Percentiles rank a stretch among this genome's conserved stretches.
These are phyloP conservation scores for Hydrocynus forskahlii DNA, from an alignment of 2,797 vertebrate species.

Conservation along the genomic window DNA sequence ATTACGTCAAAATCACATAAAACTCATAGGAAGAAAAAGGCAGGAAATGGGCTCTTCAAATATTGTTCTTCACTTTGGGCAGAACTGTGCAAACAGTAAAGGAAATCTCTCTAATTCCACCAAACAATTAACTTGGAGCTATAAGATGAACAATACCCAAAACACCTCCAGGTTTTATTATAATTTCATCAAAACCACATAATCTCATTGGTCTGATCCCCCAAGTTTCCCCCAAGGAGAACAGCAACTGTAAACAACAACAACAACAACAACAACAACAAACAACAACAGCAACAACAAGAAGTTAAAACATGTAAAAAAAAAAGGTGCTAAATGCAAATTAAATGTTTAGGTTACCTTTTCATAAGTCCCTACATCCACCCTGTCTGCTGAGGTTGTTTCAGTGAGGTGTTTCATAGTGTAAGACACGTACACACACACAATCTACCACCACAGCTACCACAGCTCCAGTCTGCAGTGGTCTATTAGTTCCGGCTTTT, in stretches of 20 bases:
- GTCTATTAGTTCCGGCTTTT: constrained; percentile 22
- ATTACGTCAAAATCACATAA: background rate
- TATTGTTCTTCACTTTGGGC: no score
- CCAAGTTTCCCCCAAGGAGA: no score
- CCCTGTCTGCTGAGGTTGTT: background rate
- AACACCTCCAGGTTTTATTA: no score
- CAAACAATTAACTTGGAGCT: no score
- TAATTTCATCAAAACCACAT: background rate
- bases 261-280: background rate
- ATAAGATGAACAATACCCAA: no score
- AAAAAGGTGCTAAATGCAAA: background rate
- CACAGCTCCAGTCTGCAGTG: background rate
- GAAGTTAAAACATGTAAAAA: no score
- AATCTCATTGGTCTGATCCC: background rate
- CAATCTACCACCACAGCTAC: background rate
- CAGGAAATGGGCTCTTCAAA: no score
- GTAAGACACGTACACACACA: background rate
- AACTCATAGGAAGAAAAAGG: no score
- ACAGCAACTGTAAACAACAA: no score
- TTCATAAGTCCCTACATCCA: background rate
- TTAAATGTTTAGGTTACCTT: background rate
- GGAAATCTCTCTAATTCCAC: no score
- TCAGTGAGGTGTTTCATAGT: background rate
- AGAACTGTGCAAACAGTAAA: no score
- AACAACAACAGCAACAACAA: background rate